A percentile compares a stretch with the other conserved stretches of the same genome.
These are phyloP conservation scores for Varecia variegata DNA, from an alignment of 2,797 vertebrate species.

Conservation along the genomic window DNA sequence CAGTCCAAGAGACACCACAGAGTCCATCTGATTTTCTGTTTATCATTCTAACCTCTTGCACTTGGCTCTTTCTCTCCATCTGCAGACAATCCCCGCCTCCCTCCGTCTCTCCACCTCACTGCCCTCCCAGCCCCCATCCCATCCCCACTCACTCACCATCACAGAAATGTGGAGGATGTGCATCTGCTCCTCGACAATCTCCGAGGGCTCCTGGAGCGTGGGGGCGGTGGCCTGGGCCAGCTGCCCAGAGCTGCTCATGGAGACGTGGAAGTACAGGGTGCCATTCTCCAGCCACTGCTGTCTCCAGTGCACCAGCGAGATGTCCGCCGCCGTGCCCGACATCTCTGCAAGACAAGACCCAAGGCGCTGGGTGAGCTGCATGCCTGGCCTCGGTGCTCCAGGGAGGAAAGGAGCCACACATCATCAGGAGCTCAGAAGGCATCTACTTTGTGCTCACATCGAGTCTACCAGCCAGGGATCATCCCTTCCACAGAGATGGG, in stretches of 20 bases:
- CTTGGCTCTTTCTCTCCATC: not conserved
- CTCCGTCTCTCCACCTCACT: not conserved
- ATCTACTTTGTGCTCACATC: not conserved
- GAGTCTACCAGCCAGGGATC: not conserved
- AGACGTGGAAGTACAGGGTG: conserved; percentile 97
- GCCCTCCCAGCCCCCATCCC: rapidly evolving
- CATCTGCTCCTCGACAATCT: conserved; percentile 95
- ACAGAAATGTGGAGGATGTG: conserved; percentile 98
- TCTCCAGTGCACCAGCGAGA: conserved; percentile 98
- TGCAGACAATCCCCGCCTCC: not conserved
- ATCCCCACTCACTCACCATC: conserved; percentile 90
- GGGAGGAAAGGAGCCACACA: not conserved
- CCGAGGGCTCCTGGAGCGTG: conserved; percentile 91
- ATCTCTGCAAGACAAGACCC: conserved; percentile 89
- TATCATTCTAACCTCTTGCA: not conserved
- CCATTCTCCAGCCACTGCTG: conserved; percentile 99
- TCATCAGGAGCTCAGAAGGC: not conserved
- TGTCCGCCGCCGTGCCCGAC: conserved; percentile 94
- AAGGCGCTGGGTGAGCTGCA: not conserved
- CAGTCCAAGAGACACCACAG: not conserved
- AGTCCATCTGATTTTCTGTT: conserved; percentile 8
- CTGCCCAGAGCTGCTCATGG: conserved; percentile 91
- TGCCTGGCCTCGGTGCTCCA: not conserved
- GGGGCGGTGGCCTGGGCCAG: conserved; percentile 89
- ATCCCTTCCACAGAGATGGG: not conserved